Evolutionary conservation across 23 tunicate species (phyloP), one percentile per base, ranked within the genome.

Genomic region (Halocynthia aurantium): DNA sequence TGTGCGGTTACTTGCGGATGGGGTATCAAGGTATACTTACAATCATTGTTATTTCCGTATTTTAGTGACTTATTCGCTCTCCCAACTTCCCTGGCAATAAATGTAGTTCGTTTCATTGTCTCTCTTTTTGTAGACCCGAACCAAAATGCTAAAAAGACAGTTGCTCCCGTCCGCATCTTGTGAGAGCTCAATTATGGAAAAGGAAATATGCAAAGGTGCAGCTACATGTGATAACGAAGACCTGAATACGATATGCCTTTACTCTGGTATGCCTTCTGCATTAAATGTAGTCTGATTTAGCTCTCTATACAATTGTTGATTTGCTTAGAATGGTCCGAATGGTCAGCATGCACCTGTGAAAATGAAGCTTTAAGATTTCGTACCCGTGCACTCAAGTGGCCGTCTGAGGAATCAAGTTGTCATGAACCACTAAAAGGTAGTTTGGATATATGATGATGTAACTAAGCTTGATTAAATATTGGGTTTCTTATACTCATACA

Each of bases 1-100:
- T 94, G 99, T 67, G 84, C 78, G 7, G 99, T 88, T 5, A 78
- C 99, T 5, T 94, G 99, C 67, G 99, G 99, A 53, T 87, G 94
- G 91, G 94, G 95, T 58, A 82, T 92, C 17, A 92, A 92, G 73
- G 98, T 92, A 71, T 49, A 31, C 44, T 31, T 31, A 31, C 44
- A 31, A 31, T 31, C 44, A 31, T 31, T 31, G 44, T 31, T 4
- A 60, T 17, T 60, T 60, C n/a, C 64, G n/a, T 60, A 2, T 60
- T 15, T 60, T 20, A n/a, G 4, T 68, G 13, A 22, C 22, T 68
- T 20, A 2, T 68, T 2, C 13, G 9, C 5, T 9, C 12, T 12
- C 18, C 10, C 13, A 4, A 5, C 55, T 71, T 60, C 64, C n/a
- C 17, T 17, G 17, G 17, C n/a, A 17, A 60, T 60, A 17, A 15